A percentile compares a stretch with the other conserved stretches of the same genome.
phyloP scores from a whole-genome alignment of 1,140 invertebrate species.

The Luehdorfia chinensis region DNA sequence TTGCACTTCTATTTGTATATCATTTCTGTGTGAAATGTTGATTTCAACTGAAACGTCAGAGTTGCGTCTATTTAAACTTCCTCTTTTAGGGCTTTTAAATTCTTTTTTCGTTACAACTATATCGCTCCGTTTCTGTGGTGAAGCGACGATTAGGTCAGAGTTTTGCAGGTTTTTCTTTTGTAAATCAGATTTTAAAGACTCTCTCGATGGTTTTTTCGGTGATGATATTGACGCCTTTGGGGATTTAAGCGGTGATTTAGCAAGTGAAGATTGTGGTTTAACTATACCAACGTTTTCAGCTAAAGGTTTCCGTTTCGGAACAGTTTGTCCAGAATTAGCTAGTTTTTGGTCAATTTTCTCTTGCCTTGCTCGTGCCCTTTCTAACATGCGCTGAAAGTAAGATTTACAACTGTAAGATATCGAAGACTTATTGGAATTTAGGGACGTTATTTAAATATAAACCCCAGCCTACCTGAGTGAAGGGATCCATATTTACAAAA shows the following conservation, averaged over 20 bases:
- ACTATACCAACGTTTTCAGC: constrained; percentile 50
- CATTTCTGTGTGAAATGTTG: constrained; percentile 71
- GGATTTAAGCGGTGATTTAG: constrained; percentile 46
- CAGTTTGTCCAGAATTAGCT: constrained; percentile 58
- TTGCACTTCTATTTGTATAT: constrained; percentile 73
- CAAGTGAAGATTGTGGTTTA: constrained; percentile 39
- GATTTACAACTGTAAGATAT: constrained; percentile 12
- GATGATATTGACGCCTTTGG: constrained; percentile 39
- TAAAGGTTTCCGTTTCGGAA: constrained; percentile 61
- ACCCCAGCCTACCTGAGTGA: constrained; percentile 67
- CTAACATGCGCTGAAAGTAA: constrained; percentile 70
- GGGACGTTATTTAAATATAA: constrained; percentile 30
- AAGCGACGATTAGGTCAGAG: constrained; percentile 26
- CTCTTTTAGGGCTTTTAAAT: constrained; percentile 50
- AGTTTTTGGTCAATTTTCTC: constrained; percentile 75
- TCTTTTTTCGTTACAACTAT: constrained; percentile 59
- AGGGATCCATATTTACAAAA: constrained; percentile 60
- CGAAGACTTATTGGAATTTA: constrained; percentile 9
- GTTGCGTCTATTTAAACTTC: constrained; percentile 46
- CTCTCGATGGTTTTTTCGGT: constrained; percentile 40
- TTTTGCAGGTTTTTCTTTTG: constrained; percentile 38
- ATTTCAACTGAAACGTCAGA: constrained; percentile 73
- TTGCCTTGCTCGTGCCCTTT: constrained; percentile 66
- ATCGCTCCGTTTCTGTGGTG: constrained; percentile 44
- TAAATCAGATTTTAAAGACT: constrained; percentile 29